Base-by-base conservation (phyloP, 2,797 vertebrate genomes). In the Epinephelus awoara region DNA sequence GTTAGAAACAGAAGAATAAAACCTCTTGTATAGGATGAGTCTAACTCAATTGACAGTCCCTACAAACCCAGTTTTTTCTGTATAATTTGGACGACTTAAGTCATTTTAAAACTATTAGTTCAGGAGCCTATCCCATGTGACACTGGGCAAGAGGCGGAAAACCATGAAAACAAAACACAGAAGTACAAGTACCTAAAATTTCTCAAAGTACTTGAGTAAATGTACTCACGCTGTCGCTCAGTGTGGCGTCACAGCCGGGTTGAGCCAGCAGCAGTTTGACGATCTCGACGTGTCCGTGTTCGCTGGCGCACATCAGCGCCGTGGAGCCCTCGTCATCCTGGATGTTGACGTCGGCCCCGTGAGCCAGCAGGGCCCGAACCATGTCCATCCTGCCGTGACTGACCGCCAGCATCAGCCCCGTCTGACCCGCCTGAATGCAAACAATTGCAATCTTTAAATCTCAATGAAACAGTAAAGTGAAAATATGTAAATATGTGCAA, bases 301-400 rank as follows among this genome's bases (percentile, higher is more conserved):
- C 98, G 18, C 98, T 98, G 85, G 98, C 98, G 6, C 98, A 99
- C 98, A 99, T 99, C 78, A 99, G 95, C 15, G 98, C 98, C 0
- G 98, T 99, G 75, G 98, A 99, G 72, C 98, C 98, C 84, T 99
- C 98, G 0, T 99, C 97, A 0, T 99, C 98, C 91, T 99, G 98
- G 85, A 98, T 87, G 91, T 99, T 99, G 86, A 99, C 98, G 2
- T 99, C 96, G 5, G 98, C 97, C 4, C 96, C 95, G 59, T 97
- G 98, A 67, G 90, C 95, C 88, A 99, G 93, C 76, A 99, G 95
- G n/a, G 97, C 97, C 90, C 94, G 97, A 14, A 99, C 98, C 98
- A 99, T 99, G 93, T 99, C 98, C 94, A 98, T 98, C 79, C 98
- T 91, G 10, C 98, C 98, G 0, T 99, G 98, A 80, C 98, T 99